Percentiles rank a stretch among this genome's conserved stretches.
phyloP scores from a whole-genome alignment of 2,888 invertebrate genomes.

The Lochmaea capreae region DNA sequence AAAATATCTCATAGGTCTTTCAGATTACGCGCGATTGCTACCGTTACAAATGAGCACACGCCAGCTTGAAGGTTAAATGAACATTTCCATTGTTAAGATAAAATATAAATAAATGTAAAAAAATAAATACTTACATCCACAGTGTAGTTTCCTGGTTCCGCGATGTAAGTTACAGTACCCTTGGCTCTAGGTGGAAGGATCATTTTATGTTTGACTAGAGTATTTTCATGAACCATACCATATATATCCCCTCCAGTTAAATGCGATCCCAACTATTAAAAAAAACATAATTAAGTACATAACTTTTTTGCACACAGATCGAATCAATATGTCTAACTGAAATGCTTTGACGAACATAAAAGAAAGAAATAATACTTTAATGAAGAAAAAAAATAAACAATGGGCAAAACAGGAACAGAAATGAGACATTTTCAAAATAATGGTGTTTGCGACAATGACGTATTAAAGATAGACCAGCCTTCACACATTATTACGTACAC shows the following conservation, averaged over 20 bases:
- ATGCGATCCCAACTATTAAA: slow-evolving; percentile 88
- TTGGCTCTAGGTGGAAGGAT: slow-evolving; percentile 93
- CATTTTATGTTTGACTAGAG: slow-evolving; percentile 96
- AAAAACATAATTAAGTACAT: slow-evolving; percentile 4
- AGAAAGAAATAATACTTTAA: slow-evolving; percentile 16
- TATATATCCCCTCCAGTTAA: slow-evolving; percentile 98
- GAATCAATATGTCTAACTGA: too few species aligned
- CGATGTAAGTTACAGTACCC: slow-evolving; percentile 96
- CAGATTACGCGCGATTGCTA: too few species aligned
- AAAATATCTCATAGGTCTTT: too few species aligned
- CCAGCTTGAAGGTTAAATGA: too few species aligned
- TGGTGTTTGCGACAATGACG: too few species aligned
- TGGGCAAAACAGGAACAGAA: too few species aligned
- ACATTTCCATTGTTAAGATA: not conserved
- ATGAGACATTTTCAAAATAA: too few species aligned
- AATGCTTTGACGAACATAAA: not conserved
- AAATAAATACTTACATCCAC: slow-evolving; percentile 78
- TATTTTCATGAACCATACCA: slow-evolving; percentile 96
- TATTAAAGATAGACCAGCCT: too few species aligned
- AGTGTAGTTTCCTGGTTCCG: slow-evolving; percentile 92
- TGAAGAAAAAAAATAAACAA: not conserved
- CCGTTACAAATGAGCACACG: too few species aligned
- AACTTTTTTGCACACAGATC: not conserved
- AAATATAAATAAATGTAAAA: slow-evolving; percentile 19
- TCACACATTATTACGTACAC: too few species aligned